Conservation (phyloP, 2,113 vertebrate genomes). For the Nymphicus hollandicus region DNA sequence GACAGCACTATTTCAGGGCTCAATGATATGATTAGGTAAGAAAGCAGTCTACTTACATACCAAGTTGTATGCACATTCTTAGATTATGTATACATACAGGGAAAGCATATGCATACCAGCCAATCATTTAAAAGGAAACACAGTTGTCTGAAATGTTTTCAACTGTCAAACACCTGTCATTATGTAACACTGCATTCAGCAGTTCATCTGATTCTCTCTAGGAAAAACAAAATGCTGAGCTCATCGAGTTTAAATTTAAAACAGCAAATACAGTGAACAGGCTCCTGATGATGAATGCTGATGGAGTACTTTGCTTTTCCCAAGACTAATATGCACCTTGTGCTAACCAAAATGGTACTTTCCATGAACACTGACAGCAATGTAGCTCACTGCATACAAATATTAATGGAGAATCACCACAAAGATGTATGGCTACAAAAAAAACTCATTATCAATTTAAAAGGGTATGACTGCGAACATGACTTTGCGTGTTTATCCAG, state of each 20-base stretch:
- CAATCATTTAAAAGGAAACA: not conserved
- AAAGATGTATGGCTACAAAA: not conserved
- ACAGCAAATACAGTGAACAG: not conserved
- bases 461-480: rapidly evolving
- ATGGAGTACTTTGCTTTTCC: not conserved
- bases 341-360: not conserved
- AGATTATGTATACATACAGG: not conserved
- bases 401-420: not conserved
- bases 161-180: not conserved
- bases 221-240: not conserved
- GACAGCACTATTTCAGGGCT: not conserved
- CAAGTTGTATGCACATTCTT: not conserved
- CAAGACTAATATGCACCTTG: not conserved
- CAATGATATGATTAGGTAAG: not conserved
- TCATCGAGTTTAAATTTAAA: not conserved
- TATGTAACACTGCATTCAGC: not conserved
- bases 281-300: not conserved
- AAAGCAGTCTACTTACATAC: not conserved
- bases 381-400: not conserved
- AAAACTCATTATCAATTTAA: not conserved
- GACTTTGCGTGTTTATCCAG: not conserved
- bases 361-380: not conserved
- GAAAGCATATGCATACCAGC: not conserved
- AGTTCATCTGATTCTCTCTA: not conserved
- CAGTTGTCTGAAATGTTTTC: not conserved